These are phyloP conservation scores for Hexactinellida sp. DNA, from an alignment of 37 sponge, comb jelly and placozoan genomes.

Conservation along the genomic window DNA sequence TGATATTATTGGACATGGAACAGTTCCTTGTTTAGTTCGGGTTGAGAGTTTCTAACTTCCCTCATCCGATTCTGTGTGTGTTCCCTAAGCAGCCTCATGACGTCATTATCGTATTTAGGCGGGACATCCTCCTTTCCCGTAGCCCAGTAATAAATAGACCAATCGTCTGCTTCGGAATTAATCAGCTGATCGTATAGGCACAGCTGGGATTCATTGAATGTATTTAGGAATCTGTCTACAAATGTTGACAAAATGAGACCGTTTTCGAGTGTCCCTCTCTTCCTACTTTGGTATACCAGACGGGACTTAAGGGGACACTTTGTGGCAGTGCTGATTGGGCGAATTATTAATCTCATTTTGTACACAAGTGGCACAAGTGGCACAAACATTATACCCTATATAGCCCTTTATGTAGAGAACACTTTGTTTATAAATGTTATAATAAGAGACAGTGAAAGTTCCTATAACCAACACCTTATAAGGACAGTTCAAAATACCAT, in stretches of 20 bases:
- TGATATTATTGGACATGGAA: not conserved
- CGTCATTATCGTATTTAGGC: slow-evolving; percentile 1
- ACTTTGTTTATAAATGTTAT: too few relatives aligned
- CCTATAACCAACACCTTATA: too few relatives aligned
- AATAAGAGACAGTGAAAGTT: too few relatives aligned
- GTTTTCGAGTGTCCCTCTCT: not conserved
- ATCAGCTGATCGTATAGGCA: slow-evolving; percentile 9
- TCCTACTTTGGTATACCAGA: not conserved
- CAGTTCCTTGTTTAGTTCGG: not conserved
- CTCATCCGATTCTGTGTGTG: not conserved
- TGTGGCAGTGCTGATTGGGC: too few relatives aligned
- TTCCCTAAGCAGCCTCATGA: not conserved
- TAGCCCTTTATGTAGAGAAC: too few relatives aligned
- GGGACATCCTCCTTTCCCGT: not conserved
- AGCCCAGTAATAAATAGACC: slow-evolving; percentile 11
- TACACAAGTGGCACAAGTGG: too few relatives aligned
- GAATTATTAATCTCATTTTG: too few relatives aligned
- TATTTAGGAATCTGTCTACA: not conserved
- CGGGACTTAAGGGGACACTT: not conserved
- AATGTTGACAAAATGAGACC: not conserved
- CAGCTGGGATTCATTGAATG: not conserved
- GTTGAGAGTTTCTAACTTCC: not conserved
- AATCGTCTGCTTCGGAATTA: slow-evolving; percentile 9
- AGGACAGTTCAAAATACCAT: too few relatives aligned
- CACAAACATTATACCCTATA: too few relatives aligned